phyloP scores from a whole-genome alignment of 2,888 invertebrate species.

The Apeira syringaria region DNA sequence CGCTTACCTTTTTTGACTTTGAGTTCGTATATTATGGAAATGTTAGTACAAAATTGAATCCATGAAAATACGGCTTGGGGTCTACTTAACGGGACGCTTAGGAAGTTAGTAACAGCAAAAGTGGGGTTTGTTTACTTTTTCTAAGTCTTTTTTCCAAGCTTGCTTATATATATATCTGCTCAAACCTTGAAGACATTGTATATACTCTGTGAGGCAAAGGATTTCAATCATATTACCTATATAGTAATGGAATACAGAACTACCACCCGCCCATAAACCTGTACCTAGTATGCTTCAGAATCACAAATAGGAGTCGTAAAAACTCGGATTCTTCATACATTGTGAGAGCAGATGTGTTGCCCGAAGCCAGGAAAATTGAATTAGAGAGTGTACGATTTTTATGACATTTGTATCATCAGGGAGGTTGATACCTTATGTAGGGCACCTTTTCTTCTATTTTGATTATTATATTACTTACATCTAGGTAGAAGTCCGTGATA shows the following conservation, averaged over 20 bases:
- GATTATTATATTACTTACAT: too few species aligned
- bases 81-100: too few species aligned
- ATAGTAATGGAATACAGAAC: conserved; percentile 28
- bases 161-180: too few species aligned
- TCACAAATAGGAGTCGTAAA: conserved; percentile 26
- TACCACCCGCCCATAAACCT: conserved; percentile 26
- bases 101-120: too few species aligned
- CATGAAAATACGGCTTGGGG: too few species aligned
- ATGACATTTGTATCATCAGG: not conserved
- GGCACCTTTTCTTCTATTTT: not conserved
- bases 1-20: too few species aligned
- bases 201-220: not conserved
- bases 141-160: too few species aligned
- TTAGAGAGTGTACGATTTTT: not conserved
- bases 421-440: not conserved
- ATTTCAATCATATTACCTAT: conserved; percentile 6
- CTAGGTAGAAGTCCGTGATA: too few species aligned
- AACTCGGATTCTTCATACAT: conserved; percentile 14
- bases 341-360: conserved; percentile 8
- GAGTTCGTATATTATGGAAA: too few species aligned
- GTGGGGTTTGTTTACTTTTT: too few species aligned
- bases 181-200: too few species aligned
- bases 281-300: conserved; percentile 20
- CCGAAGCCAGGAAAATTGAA: conserved; percentile 14
- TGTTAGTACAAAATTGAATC: too few species aligned